phyloP scores from a whole-genome alignment of 2,797 vertebrate species.

The Phalloptychus januarius region DNA sequence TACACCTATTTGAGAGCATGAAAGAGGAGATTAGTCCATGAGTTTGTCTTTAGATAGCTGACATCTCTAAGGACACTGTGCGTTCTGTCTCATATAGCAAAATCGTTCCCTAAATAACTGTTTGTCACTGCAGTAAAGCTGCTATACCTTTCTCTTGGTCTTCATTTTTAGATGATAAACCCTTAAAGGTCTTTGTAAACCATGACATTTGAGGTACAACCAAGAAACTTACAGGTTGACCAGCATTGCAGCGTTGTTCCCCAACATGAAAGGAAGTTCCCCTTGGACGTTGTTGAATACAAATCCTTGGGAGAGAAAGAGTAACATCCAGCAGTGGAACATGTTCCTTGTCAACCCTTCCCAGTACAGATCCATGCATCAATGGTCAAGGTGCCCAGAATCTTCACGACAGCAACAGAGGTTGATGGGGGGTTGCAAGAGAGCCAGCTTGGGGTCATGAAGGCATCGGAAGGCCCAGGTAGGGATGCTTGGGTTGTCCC shows the following conservation, averaged over 20 bases:
- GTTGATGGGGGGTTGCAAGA: slow-evolving; percentile 36
- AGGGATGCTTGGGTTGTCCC: slow-evolving; percentile 39
- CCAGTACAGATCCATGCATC: slow-evolving; percentile 74
- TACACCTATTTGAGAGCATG: slow-evolving; percentile 25
- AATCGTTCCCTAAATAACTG: slow-evolving; percentile 48
- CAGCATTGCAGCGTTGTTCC: slow-evolving; percentile 88
- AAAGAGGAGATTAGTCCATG: slow-evolving; percentile 52
- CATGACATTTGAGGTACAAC: background rate
- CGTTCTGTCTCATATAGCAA: slow-evolving; percentile 20
- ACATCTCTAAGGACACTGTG: slow-evolving; percentile 34
- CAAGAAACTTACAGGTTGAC: slow-evolving; percentile 90
- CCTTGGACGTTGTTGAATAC: slow-evolving; percentile 72
- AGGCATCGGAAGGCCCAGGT: slow-evolving; percentile 52
- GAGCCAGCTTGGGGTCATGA: slow-evolving; percentile 63
- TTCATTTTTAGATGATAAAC: background rate
- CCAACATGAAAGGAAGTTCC: slow-evolving; percentile 86
- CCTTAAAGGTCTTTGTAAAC: background rate
- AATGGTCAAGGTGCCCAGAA: slow-evolving; percentile 52
- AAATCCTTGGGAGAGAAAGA: slow-evolving; percentile 70
- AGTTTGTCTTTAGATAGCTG: slow-evolving; percentile 39
- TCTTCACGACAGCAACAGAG: slow-evolving; percentile 25
- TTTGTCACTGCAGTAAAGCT: slow-evolving; percentile 15
- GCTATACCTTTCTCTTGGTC: background rate
- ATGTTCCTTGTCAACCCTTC: slow-evolving; percentile 64
- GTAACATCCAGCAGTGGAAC: slow-evolving; percentile 81